Evolutionary conservation across 1,140 invertebrate genomes (phyloP).

Genomic region (Chironomus tepperi): DNA sequence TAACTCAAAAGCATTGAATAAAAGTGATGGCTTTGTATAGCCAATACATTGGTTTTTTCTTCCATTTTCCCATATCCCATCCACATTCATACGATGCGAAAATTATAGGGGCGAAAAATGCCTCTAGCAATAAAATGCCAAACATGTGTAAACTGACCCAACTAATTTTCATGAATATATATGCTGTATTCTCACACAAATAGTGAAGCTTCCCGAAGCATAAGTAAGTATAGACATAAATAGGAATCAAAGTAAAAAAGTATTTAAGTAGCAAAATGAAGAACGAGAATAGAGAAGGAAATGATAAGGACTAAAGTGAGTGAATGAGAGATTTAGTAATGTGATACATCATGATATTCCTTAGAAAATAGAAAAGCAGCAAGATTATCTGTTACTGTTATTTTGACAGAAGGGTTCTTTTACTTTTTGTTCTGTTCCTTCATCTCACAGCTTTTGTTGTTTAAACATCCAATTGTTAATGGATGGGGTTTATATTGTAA

Average conservation of each 20-base stretch:
- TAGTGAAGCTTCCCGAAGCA: too few species aligned
- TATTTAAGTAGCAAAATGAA: too few species aligned
- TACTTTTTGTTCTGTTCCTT: background rate
- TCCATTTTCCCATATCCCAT: too few species aligned
- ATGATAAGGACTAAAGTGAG: background rate
- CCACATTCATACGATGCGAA: too few species aligned
- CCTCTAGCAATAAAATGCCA: too few species aligned
- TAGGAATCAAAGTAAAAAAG: too few species aligned
- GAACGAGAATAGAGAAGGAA: too few species aligned
- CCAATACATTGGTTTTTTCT: too few species aligned
- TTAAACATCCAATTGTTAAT: background rate
- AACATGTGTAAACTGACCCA: background rate
- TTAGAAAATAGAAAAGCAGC: background rate
- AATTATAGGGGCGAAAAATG: too few species aligned
- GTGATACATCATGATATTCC: background rate
- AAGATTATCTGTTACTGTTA: slow-evolving; percentile 12
- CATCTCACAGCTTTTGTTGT: background rate
- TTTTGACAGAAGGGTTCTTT: background rate
- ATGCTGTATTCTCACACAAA: too few species aligned
- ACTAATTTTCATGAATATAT: background rate
- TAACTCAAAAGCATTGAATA: background rate
- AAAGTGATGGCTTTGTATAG: background rate
- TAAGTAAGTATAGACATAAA: too few species aligned
- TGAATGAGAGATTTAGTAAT: background rate
- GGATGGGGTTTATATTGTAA: background rate